phyloP scores from a whole-genome alignment of 2,797 vertebrate genomes.

The Melanotaenia nigrans region DNA sequence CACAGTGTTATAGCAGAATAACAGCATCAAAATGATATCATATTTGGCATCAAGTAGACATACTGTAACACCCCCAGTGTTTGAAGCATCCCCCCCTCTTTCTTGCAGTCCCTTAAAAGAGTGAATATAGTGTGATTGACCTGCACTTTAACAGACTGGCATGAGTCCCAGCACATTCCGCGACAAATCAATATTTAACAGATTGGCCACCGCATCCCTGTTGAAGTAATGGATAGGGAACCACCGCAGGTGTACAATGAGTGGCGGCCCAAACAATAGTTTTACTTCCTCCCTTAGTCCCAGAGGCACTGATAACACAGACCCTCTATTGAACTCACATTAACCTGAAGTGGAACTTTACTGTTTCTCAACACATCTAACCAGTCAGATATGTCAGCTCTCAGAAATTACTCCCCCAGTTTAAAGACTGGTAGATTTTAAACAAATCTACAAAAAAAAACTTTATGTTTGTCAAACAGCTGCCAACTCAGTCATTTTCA shows the following conservation, averaged over 20 bases:
- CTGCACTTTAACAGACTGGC: constrained; percentile 68
- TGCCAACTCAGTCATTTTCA: constrained; percentile 33
- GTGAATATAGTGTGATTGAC: constrained; percentile 37
- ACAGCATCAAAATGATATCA: constrained; percentile 16
- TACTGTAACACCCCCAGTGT: not conserved
- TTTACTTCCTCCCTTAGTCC: constrained; percentile 29
- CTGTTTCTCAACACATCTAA: constrained; percentile 5
- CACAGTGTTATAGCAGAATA: constrained; percentile 19
- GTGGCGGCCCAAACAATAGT: constrained; percentile 46
- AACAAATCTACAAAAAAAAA: not conserved
- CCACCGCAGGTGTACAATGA: constrained; percentile 48
- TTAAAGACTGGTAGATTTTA: not conserved
- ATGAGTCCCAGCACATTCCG: constrained; percentile 55
- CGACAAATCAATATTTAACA: constrained; percentile 77
- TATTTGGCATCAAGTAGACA: constrained; percentile 13
- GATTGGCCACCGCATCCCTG: constrained; percentile 61
- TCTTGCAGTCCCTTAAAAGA: constrained; percentile 28
- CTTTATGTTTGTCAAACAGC: constrained; percentile 20
- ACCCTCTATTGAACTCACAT: constrained; percentile 3
- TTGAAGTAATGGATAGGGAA: constrained; percentile 69
- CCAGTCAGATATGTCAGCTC: not conserved
- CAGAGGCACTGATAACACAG: constrained; percentile 18
- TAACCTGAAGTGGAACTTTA: constrained; percentile 1
- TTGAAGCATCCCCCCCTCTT: constrained; percentile 19
- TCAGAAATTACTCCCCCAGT: constrained; percentile 1